Conservation (phyloP, 2,888 invertebrate species). For the Lithodes maja region DNA sequence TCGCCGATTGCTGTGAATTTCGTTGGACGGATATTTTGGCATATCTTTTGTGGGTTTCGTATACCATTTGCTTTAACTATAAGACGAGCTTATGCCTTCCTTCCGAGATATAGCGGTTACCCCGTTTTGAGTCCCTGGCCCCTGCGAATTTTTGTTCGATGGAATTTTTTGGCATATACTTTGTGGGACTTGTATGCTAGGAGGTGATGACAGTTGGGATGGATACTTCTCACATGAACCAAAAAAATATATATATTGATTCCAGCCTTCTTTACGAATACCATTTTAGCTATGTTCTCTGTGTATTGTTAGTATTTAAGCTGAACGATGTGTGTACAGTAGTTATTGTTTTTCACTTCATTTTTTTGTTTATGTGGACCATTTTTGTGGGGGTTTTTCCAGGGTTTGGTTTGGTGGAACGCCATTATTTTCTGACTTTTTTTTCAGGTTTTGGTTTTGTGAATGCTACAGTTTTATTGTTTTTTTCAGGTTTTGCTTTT, state of each 20-base stretch:
- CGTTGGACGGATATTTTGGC: too few species aligned
- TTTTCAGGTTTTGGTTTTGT: too few species aligned
- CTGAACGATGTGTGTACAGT: not conserved
- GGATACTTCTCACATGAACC: conserved; percentile 45
- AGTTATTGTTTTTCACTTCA: not conserved
- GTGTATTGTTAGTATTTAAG: conserved; percentile 16
- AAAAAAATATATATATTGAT: not conserved
- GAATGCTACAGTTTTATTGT: not conserved
- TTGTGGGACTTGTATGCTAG: conserved; percentile 53
- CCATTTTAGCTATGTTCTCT: conserved; percentile 2
- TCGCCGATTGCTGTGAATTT: too few species aligned
- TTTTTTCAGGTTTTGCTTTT: conserved; percentile 22
- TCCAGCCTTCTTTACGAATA: not conserved
- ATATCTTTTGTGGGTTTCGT: too few species aligned
- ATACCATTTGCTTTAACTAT: conserved; percentile 1
- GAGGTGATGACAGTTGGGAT: conserved; percentile 55
- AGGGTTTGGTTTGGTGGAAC: too few species aligned
- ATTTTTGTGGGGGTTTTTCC: too few species aligned
- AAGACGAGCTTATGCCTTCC: conserved; percentile 5
- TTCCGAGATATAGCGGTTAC: not conserved
- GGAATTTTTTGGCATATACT: conserved; percentile 26
- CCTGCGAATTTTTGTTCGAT: conserved; percentile 32
- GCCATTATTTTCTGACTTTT: too few species aligned
- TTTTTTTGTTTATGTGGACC: not conserved
- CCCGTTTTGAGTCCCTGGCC: not conserved